phyloP scores from a whole-genome alignment of 2,797 vertebrate genomes.

The Varecia variegata region DNA sequence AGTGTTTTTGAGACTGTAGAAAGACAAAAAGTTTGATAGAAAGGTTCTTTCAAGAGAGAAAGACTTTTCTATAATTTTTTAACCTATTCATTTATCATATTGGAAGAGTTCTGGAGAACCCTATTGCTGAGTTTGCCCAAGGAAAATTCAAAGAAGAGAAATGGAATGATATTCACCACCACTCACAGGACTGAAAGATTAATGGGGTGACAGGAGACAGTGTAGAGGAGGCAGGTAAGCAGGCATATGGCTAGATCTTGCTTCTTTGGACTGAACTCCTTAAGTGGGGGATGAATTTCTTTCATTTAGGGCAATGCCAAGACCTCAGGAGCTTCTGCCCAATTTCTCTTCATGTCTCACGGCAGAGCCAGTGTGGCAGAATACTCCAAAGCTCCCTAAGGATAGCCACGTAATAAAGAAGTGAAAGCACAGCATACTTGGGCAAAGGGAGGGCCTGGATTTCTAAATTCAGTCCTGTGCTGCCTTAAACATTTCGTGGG shows the following conservation, averaged over 20 bases:
- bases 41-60: not conserved
- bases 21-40: not conserved
- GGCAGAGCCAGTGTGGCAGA: not conserved
- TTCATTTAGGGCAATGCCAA: not conserved
- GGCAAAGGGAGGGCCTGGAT: not conserved
- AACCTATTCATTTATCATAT: not conserved
- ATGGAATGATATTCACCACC: not conserved
- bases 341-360: not conserved
- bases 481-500: not conserved
- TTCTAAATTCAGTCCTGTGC: not conserved
- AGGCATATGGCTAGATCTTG: not conserved
- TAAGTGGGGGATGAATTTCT: not conserved
- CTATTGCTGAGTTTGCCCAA: not conserved
- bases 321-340: not conserved
- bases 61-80: not conserved
- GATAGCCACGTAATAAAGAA: not conserved
- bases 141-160: not conserved
- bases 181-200: not conserved
- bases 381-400: not conserved
- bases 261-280: not conserved
- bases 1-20: not conserved
- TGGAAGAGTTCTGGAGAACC: not conserved
- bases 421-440: too few species aligned
- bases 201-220: not conserved
- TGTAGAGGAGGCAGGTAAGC: not conserved